Percentiles rank a stretch among this genome's conserved stretches.
Conservation (phyloP, 2,797 vertebrate genomes). For the Pyrrhura leucotis region DNA sequence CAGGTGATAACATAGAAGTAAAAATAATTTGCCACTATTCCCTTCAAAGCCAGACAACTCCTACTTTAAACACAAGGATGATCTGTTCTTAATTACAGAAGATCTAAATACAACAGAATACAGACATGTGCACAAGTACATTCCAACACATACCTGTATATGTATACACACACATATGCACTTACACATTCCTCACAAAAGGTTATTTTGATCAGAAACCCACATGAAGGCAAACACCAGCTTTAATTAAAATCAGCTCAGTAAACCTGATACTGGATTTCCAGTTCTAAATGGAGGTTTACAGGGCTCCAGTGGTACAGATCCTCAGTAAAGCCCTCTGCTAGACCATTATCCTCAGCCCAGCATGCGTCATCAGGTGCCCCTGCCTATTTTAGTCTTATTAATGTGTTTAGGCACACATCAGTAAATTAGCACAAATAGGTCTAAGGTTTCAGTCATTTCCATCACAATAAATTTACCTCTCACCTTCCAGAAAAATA, state of each 20-base stretch:
- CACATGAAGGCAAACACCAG: conserved; percentile 66
- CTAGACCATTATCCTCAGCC: conserved; percentile 81
- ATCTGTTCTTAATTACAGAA: conserved; percentile 52
- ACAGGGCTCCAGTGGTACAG: conserved; percentile 76
- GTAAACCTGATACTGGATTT: conserved; percentile 80
- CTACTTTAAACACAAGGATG: not conserved
- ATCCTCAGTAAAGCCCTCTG: conserved; percentile 81
- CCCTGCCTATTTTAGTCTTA: conserved; percentile 84
- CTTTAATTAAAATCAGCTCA: conserved; percentile 79
- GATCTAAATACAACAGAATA: not conserved
- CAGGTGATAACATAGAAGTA: not conserved
- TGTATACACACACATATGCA: not conserved
- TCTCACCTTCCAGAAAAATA: conserved; percentile 55
- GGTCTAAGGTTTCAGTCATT: conserved; percentile 77
- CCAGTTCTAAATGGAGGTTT: conserved; percentile 81
- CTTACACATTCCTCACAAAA: not conserved
- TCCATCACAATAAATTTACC: conserved; percentile 72
- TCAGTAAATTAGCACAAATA: conserved; percentile 77
- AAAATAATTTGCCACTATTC: conserved; percentile 52
- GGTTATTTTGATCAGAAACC: conserved; percentile 63
- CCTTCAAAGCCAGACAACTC: conserved; percentile 4
- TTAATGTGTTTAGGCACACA: conserved; percentile 87
- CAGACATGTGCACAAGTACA: not conserved
- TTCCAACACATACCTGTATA: not conserved
- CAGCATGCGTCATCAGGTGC: conserved; percentile 80